phyloP scores from a whole-genome alignment of 2,113 vertebrate genomes.

The Melanerpes aurifrons region DNA sequence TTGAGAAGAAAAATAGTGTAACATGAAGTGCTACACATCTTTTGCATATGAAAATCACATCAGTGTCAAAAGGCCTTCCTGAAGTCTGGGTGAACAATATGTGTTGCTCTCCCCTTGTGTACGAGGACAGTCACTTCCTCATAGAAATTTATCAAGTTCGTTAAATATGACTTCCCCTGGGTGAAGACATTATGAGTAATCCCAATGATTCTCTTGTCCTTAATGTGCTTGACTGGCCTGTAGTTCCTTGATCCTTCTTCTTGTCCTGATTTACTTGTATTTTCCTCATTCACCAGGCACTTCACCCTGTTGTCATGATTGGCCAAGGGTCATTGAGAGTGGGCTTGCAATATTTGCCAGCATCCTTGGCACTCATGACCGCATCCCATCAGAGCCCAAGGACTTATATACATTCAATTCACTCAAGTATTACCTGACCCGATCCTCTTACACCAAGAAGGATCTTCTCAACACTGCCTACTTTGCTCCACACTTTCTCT shows the following conservation, averaged over 20 bases:
- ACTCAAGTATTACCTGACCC: background rate
- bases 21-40: background rate
- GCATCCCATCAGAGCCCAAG: background rate
- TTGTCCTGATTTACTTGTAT: rapidly evolving
- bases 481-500: background rate
- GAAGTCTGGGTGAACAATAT: background rate
- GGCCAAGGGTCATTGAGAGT: background rate
- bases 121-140: background rate
- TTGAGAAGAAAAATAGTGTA: rapidly evolving
- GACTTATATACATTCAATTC: background rate
- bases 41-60: background rate
- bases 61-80: background rate
- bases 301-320: background rate
- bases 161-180: background rate
- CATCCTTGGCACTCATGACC: background rate
- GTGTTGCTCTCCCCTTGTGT: background rate
- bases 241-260: background rate
- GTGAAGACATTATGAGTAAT: background rate
- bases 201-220: background rate
- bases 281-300: background rate
- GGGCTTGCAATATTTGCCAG: rapidly evolving
- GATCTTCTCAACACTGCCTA: background rate
- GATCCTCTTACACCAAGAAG: background rate
- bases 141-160: background rate
- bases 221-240: background rate